These are phyloP conservation scores for Centruroides vittatus DNA, from an alignment of 1,140 invertebrate genomes.

Conservation along the genomic window DNA sequence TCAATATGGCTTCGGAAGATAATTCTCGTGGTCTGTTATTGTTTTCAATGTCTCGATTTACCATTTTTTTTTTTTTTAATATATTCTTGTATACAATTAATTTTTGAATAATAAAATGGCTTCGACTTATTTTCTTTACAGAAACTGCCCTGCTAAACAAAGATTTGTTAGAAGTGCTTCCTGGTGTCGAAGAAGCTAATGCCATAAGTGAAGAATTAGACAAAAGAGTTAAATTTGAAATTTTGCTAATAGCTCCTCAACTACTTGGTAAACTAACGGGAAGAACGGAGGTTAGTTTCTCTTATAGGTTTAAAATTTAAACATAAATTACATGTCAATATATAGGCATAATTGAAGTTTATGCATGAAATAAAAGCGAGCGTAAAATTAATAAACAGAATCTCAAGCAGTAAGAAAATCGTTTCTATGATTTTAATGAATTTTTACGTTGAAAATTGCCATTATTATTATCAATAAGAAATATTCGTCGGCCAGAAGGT, in stretches of 20 bases:
- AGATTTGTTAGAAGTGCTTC: slow-evolving; percentile 42
- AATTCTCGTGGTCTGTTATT: slow-evolving; percentile 26
- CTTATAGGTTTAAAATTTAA: neutral
- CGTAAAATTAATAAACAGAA: too few relatives aligned
- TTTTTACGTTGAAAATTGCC: too few relatives aligned
- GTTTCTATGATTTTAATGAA: too few relatives aligned
- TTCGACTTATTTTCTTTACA: slow-evolving; percentile 8
- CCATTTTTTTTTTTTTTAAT: too few relatives aligned
- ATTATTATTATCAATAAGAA: too few relatives aligned
- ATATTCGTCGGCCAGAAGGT: too few relatives aligned
- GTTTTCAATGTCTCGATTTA: neutral
- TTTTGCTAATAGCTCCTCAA: slow-evolving; percentile 41
- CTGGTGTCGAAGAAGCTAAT: slow-evolving; percentile 43
- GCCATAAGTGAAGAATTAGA: slow-evolving; percentile 43
- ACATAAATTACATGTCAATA: neutral
- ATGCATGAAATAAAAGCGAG: too few relatives aligned
- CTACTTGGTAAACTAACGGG: slow-evolving; percentile 35
- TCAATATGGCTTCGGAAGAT: slow-evolving; percentile 29
- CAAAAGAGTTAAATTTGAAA: slow-evolving; percentile 41
- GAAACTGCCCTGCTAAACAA: slow-evolving; percentile 39
- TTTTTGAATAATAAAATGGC: too few relatives aligned
- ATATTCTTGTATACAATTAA: too few relatives aligned
- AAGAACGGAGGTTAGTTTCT: slow-evolving; percentile 30
- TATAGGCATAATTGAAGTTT: too few relatives aligned
- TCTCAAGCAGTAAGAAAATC: too few relatives aligned